phyloP scores from a whole-genome alignment of 2,888 invertebrate species.

The Folsomia candida region DNA sequence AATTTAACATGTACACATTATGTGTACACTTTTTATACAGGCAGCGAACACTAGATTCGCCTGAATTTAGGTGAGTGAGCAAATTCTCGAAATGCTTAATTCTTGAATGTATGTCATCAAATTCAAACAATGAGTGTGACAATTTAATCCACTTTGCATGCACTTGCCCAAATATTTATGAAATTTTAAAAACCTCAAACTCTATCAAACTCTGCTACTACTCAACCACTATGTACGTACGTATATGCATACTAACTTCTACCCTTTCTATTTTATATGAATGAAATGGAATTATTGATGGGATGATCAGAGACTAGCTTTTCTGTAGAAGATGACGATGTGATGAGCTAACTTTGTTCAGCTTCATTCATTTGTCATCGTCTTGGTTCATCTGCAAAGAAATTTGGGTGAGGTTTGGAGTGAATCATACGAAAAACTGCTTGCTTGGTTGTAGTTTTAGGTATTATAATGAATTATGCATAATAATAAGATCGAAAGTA shows the following conservation, averaged over 20 bases:
- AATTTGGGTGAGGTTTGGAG: too few species aligned
- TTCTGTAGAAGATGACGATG: background rate
- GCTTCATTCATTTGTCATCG: too few species aligned
- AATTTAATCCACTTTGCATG: background rate
- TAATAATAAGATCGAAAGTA: too few species aligned
- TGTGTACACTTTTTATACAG: background rate
- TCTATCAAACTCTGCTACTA: too few species aligned
- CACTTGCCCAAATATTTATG: background rate
- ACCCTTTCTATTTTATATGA: too few species aligned
- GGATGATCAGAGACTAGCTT: too few species aligned
- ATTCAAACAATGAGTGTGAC: background rate
- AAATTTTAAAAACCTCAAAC: too few species aligned
- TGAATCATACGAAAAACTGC: too few species aligned
- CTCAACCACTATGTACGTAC: too few species aligned
- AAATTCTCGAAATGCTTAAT: conserved; percentile 1
- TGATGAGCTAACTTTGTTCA: background rate
- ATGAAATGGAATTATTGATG: background rate
- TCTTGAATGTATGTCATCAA: conserved; percentile 1
- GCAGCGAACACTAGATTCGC: background rate
- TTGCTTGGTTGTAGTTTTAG: too few species aligned
- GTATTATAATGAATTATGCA: too few species aligned
- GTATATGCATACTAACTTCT: too few species aligned
- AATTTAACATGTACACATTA: background rate
- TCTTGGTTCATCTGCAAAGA: background rate
- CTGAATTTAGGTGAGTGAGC: background rate